Evolutionary conservation across 2,888 invertebrate species (phyloP), one percentile per base, ranked within the genome.

Genomic region (Cosmia pyralina): DNA sequence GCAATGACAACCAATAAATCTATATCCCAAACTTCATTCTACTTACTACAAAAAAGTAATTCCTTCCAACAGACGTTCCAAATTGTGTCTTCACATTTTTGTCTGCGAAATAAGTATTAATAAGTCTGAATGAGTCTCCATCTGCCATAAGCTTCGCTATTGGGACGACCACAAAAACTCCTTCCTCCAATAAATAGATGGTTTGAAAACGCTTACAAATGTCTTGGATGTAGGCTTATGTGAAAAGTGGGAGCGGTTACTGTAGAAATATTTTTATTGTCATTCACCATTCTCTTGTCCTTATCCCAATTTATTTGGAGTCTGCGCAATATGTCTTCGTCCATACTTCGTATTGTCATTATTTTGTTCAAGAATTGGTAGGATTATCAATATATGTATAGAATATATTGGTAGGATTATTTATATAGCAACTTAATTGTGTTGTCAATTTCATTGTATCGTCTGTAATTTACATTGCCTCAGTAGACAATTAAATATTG

Each of bases 181-280:
- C 78, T 73, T 82, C 81, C 74, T 78, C 69, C 86, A 82, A 87
- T 88, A 89, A 88, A 88, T 89, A 87, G 84, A 84, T 73, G 80
- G 83, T 81, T 83, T 85, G 69, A 79, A 83, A 88, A 84, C 79
- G 87, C 71, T 84, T 80, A 79, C 85, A 77, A 85, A 85, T 83
- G 81, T 84, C 75, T 81, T 77, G 46, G 62, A 38, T 19, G 13
- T 52, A 41, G 63, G 76, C 59, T 70, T 67, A 71, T 77, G 60
- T 48, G 62, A 80, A 53, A 65, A 73, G 82, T 69, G 58, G 13
- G 7, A 82, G 78, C 81, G 81, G 55, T 44, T 67, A 11, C 4
- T 0, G 11, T 0, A 13, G 6, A 13, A 19, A 63, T 62, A 66
- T 46, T 4, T 64, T 2, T 64, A n/a, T 63, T 48, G 8, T 63